Base-by-base conservation (phyloP, 2,888 invertebrate genomes). In the Calameuta idolon region DNA sequence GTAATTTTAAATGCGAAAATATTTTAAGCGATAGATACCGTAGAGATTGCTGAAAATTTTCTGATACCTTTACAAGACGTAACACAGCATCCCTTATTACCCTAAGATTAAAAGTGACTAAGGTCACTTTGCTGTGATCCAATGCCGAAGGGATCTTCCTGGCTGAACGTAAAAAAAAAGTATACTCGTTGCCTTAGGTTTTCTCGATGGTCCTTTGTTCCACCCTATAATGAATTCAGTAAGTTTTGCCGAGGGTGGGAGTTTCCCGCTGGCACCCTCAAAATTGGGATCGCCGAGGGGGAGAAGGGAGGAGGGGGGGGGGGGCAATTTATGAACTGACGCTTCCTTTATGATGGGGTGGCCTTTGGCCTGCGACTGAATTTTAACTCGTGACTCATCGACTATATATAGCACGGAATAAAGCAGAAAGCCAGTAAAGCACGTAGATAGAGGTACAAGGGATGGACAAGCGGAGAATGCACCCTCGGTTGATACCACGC, bases 161-260 rank as follows among this genome's bases (percentile, higher is more conserved):
- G 69, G 68, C 77, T 78, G 76, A 80, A 55, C 77, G 40, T 75
- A 69, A 84, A 80, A 31, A 31, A 31, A 31, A 79, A 68, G 82
- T 85, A 85, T 84, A 83, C 82, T 81, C 85, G 85, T 83, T 83
- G 89, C 89, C 89, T 80, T 86, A 87, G 87, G 90, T 89, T 85
- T 84, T 83, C 82, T 83, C 84, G 79, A 73, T 79, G 76, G 85
- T 81, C 87, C 90, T 89, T 90, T 90, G 89, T 89, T 90, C 90
- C 85, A 83, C 83, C 85, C 55, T 81, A 85, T 90, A 90, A 90
- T 90, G 89, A 90, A 90, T 90, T 90, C 90, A 88, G 88, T 85
- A 90, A 90, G 90, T 89, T 90, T 89, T 87, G 87, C 88, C 89
- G 88, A 90, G 90, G 89, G 90, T 89, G 87, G 89, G 88, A 90